Conservation (phyloP, 1,140 invertebrate species). For the Coboldia fuscipes region DNA sequence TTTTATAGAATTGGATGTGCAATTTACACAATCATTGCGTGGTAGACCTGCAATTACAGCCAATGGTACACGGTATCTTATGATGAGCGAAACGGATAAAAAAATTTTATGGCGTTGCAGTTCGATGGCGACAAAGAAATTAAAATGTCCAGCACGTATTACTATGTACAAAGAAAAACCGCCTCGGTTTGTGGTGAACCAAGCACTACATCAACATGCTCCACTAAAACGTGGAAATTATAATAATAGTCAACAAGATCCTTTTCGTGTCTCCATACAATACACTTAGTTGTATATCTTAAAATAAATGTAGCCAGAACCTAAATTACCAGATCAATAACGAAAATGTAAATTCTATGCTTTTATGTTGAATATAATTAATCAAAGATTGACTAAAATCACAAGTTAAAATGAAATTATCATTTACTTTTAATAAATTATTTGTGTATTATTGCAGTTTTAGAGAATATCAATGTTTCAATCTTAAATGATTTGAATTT, state of each 20-base stretch:
- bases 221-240: constrained; percentile 19
- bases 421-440: background rate
- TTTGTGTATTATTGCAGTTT: background rate
- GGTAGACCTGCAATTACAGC: constrained; percentile 19
- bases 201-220: constrained; percentile 17
- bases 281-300: too few relatives aligned
- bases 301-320: background rate
- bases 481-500: background rate
- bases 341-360: background rate
- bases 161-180: constrained; percentile 19
- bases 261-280: too few relatives aligned
- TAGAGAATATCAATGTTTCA: background rate
- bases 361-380: background rate
- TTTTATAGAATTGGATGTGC: constrained; percentile 16
- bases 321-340: background rate
- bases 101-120: constrained; percentile 21
- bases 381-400: background rate
- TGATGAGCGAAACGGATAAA: constrained; percentile 21
- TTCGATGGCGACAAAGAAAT: constrained; percentile 20
- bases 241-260: constrained; percentile 8
- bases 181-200: constrained; percentile 19
- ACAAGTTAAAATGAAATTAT: background rate
- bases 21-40: constrained; percentile 18
- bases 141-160: constrained; percentile 20
- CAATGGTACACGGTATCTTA: constrained; percentile 17